Conservation (phyloP, 2,888 invertebrate species). For the Euplexia lucipara region DNA sequence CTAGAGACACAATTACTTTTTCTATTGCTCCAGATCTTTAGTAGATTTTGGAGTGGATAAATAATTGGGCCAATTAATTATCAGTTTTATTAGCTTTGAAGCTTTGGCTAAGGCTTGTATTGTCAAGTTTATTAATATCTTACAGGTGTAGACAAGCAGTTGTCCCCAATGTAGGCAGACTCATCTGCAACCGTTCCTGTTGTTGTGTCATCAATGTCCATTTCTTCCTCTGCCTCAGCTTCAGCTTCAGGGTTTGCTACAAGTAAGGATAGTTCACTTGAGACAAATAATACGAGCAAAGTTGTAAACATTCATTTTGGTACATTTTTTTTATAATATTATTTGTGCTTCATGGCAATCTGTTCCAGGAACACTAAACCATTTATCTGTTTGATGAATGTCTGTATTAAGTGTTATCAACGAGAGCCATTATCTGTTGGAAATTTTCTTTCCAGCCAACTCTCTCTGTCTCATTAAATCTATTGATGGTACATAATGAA, state of each 20-base stretch:
- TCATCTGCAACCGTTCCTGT: conserved; percentile 82
- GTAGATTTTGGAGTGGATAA: too few species aligned
- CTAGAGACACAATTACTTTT: too few species aligned
- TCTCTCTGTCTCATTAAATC: too few species aligned
- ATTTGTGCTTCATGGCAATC: too few species aligned
- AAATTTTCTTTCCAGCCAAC: too few species aligned
- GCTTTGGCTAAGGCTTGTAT: background rate
- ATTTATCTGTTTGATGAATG: too few species aligned
- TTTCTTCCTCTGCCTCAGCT: conserved; percentile 83
- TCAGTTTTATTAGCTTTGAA: background rate
- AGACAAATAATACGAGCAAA: background rate
- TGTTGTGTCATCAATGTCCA: conserved; percentile 87
- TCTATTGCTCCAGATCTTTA: too few species aligned
- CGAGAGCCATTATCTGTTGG: too few species aligned
- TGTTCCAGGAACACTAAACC: too few species aligned
- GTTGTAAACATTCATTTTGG: background rate
- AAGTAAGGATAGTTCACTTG: conserved; percentile 1
- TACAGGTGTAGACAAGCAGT: conserved; percentile 88
- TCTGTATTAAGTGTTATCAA: too few species aligned
- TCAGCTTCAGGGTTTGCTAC: conserved; percentile 74
- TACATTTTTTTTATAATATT: too few species aligned
- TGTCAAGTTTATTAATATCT: conserved; percentile 55
- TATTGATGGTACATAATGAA: too few species aligned
- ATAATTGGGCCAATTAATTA: background rate
- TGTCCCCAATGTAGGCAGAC: conserved; percentile 88